Evolutionary conservation across 2,888 invertebrate species (phyloP).

Genomic region (Lasioglossum vierecki): DNA sequence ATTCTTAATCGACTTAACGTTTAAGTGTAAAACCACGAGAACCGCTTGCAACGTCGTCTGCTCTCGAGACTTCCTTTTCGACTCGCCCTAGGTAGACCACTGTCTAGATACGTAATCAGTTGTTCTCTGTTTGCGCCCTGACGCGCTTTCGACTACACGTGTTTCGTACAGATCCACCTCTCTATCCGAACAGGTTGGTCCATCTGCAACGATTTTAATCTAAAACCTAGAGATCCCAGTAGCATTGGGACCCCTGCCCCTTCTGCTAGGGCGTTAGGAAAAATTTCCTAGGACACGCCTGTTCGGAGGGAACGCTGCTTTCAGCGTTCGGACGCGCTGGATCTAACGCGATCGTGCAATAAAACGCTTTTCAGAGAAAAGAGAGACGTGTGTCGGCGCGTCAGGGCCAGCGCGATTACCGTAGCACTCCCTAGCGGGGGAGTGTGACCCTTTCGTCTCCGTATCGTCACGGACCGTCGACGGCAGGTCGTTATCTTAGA

Average conservation of each 20-base stretch:
- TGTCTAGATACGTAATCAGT: slow-evolving; percentile 13
- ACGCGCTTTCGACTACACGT: background rate
- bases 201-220: background rate
- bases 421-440: background rate
- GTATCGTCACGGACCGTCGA: slow-evolving; percentile 62
- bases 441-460: background rate
- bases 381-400: background rate
- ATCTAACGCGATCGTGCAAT: slow-evolving; percentile 1
- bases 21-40: slow-evolving; percentile 25
- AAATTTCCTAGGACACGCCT: background rate
- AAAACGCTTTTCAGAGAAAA: background rate
- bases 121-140: slow-evolving; percentile 12
- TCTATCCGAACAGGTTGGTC: background rate
- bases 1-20: slow-evolving; percentile 45
- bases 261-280: background rate
- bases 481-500: slow-evolving; percentile 65
- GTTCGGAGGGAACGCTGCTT: background rate
- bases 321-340: background rate
- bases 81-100: slow-evolving; percentile 30
- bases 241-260: background rate
- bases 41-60: slow-evolving; percentile 28
- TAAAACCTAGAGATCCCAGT: background rate
- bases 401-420: background rate
- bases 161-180: background rate
- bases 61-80: slow-evolving; percentile 27